Conservation (phyloP, 2,113 vertebrate species). For the Tyrannus savana region DNA sequence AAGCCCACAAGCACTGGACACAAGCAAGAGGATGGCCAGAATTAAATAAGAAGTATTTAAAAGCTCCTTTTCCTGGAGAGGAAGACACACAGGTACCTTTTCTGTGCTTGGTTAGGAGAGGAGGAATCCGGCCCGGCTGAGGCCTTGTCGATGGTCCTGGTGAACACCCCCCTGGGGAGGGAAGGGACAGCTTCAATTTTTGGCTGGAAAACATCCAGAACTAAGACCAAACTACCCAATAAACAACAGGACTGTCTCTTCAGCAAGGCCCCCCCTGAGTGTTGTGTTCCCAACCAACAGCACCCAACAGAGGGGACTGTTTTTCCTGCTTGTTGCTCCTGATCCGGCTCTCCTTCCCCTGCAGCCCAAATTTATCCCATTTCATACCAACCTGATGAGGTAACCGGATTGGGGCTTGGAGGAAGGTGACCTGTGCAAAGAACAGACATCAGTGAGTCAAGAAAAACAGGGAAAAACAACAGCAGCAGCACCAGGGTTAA, state of each 20-base stretch:
- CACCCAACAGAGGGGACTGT: background rate
- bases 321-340: background rate
- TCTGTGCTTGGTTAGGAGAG: constrained; percentile 34
- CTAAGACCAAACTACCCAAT: background rate
- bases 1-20: background rate
- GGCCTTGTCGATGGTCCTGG: constrained; percentile 74
- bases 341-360: background rate
- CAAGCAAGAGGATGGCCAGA: background rate
- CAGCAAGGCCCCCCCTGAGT: background rate
- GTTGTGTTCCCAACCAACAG: background rate
- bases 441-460: background rate
- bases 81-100: constrained; percentile 43
- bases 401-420: constrained; percentile 71
- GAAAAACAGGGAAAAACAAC: background rate
- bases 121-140: background rate
- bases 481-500: background rate
- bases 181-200: background rate
- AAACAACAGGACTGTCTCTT: background rate
- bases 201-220: background rate
- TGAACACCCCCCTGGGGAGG: constrained; percentile 76
- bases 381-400: constrained; percentile 77
- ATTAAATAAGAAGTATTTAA: background rate
- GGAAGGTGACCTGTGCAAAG: constrained; percentile 47
- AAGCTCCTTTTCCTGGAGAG: background rate
- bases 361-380: background rate